Evolutionary conservation across 2,888 invertebrate species (phyloP).

Genomic region (Drosophila affinis): DNA sequence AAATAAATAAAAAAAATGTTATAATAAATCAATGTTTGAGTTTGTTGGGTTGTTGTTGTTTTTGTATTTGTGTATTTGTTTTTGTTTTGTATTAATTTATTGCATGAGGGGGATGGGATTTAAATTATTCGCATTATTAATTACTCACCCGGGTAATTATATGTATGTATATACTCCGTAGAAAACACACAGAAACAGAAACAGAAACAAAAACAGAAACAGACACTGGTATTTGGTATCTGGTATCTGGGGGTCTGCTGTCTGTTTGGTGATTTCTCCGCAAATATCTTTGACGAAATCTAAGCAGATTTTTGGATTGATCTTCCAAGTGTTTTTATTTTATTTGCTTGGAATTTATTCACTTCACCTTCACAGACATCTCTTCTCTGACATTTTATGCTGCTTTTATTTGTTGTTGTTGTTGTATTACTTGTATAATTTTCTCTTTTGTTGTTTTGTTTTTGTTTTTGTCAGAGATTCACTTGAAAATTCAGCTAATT

Average conservation of each 20-base stretch:
- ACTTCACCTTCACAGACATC: slow-evolving; percentile 24
- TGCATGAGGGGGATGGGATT: slow-evolving; percentile 17
- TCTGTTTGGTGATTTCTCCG: slow-evolving; percentile 27
- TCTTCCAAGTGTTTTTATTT: slow-evolving; percentile 5
- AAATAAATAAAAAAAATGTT: slow-evolving; percentile 25
- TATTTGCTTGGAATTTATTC: slow-evolving; percentile 18
- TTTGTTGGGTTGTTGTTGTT: slow-evolving; percentile 12
- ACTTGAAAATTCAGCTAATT: slow-evolving; percentile 50
- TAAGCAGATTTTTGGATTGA: background rate
- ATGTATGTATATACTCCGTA: slow-evolving; percentile 1
- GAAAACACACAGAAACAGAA: slow-evolving; percentile 48
- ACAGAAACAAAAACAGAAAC: background rate
- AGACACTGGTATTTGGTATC: background rate
- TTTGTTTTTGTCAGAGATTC: slow-evolving; percentile 28
- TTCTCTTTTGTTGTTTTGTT: slow-evolving; percentile 32
- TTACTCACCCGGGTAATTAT: slow-evolving; percentile 60
- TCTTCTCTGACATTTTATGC: slow-evolving; percentile 1
- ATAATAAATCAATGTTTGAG: slow-evolving; percentile 56
- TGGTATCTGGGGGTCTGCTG: background rate
- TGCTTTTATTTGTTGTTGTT: slow-evolving; percentile 1
- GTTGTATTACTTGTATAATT: slow-evolving; percentile 18
- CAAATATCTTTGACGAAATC: background rate
- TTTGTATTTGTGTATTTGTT: slow-evolving; percentile 6
- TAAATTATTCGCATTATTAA: slow-evolving; percentile 43
- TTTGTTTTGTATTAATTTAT: slow-evolving; percentile 47